phyloP scores from a whole-genome alignment of 1,140 invertebrate genomes.

The Nephila pilipes region DNA sequence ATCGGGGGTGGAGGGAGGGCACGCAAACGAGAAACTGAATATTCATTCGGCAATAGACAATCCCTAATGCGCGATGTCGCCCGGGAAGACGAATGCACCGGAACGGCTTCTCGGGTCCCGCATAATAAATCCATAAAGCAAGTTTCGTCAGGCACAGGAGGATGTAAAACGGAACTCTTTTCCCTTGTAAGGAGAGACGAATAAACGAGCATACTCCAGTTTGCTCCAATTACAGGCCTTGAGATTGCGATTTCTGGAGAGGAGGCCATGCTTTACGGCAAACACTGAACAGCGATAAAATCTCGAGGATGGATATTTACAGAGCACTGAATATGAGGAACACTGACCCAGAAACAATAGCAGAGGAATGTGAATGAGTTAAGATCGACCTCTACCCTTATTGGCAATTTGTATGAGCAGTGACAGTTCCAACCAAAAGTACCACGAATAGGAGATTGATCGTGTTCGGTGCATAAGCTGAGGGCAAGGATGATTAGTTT shows the following conservation, averaged over 20 bases:
- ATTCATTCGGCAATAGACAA: conserved; percentile 37
- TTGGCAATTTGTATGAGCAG: too few species aligned
- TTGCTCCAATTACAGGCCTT: conserved; percentile 34
- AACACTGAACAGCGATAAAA: too few species aligned
- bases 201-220: background rate
- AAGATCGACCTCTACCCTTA: background rate
- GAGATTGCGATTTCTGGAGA: background rate
- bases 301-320: background rate
- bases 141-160: background rate
- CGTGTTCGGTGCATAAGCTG: too few species aligned
- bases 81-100: conserved; percentile 1
- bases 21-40: conserved; percentile 40
- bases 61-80: conserved; percentile 29
- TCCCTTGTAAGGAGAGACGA: conserved; percentile 17
- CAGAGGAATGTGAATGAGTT: background rate
- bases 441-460: too few species aligned
- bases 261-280: background rate
- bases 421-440: too few species aligned
- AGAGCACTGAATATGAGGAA: background rate
- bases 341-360: background rate
- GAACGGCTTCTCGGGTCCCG: background rate
- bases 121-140: conserved; percentile 56
- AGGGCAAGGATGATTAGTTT: too few species aligned
- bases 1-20: background rate
- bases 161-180: too few species aligned